phyloP scores from a whole-genome alignment of 2,113 vertebrate species.

The Megaceryle torquata region DNA sequence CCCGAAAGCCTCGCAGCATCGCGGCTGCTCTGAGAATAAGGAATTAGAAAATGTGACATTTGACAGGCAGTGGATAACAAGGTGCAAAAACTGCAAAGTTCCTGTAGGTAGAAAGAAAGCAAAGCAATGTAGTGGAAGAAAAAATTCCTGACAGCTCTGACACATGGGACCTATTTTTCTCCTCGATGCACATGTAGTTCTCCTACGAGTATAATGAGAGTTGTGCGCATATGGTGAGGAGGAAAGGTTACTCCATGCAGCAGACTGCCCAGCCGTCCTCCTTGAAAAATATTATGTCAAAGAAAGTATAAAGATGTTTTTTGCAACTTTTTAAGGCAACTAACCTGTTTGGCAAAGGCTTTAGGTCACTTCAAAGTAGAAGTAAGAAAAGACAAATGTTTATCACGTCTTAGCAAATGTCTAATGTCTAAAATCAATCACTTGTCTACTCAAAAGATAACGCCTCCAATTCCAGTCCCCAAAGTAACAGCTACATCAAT shows the following conservation, averaged over 20 bases:
- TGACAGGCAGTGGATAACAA: constrained; percentile 30
- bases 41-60: constrained; percentile 30
- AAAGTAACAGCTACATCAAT: constrained; percentile 39
- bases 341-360: neutral
- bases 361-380: neutral
- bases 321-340: neutral
- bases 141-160: constrained; percentile 46
- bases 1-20: accelerated
- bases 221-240: neutral
- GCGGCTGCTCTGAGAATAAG: neutral
- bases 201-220: neutral
- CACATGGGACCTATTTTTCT: constrained; percentile 42
- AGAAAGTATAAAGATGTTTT: neutral
- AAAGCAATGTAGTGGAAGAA: constrained; percentile 57
- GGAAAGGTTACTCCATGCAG: neutral
- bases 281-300: neutral
- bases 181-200: neutral
- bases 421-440: constrained; percentile 52
- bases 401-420: neutral
- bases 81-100: constrained; percentile 32
- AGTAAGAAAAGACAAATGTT: constrained; percentile 55
- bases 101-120: constrained; percentile 21
- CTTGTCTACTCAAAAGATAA: constrained; percentile 13
- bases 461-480: neutral
- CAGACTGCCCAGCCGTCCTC: neutral